Conservation (phyloP, 2,797 vertebrate genomes). For the Chaetophractus vellerosus region DNA sequence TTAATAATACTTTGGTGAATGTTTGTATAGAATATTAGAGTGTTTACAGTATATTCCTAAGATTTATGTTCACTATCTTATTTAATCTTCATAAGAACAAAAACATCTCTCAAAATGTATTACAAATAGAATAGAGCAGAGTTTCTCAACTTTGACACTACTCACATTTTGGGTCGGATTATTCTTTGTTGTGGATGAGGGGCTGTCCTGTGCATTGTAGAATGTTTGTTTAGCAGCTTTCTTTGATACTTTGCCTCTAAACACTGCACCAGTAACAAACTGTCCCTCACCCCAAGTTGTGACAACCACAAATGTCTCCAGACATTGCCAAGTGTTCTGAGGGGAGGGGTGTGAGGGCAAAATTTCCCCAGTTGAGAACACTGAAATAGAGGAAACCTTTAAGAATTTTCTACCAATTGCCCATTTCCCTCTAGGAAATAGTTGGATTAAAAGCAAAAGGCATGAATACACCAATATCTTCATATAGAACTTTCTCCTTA, state of each 20-base stretch:
- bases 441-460: not conserved
- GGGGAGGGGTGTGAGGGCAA: accelerated
- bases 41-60: not conserved
- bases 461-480: not conserved
- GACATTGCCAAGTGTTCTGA: not conserved
- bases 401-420: not conserved
- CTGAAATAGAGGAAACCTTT: not conserved
- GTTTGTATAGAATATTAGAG: not conserved
- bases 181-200: not conserved
- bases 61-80: not conserved
- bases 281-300: not conserved
- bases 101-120: not conserved
- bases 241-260: not conserved
- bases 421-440: not conserved
- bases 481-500: not conserved
- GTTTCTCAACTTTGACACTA: not conserved
- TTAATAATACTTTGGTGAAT: not conserved
- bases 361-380: not conserved
- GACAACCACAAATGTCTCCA: not conserved
- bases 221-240: not conserved
- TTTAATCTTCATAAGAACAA: not conserved
- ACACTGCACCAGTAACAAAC: not conserved
- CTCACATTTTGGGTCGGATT: not conserved
- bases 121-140: not conserved
- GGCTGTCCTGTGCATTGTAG: not conserved